Evolutionary conservation across 64 coral and sea anemone genomes (phyloP).

Genomic region (Montipora capricornis): DNA sequence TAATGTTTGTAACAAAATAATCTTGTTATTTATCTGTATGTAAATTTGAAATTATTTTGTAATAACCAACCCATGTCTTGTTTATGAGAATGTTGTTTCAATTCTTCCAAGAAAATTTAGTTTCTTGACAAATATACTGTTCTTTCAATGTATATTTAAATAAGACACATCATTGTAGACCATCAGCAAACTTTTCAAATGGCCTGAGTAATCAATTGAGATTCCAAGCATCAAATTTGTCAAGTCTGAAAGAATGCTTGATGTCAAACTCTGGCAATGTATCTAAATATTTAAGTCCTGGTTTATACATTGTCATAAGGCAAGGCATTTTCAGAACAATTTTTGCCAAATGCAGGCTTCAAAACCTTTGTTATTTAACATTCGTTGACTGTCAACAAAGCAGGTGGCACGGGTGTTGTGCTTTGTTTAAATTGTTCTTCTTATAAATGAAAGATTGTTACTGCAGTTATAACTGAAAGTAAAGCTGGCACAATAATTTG

Average conservation of each 20-base stretch:
- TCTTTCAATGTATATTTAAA: no score
- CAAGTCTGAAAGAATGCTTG: not conserved
- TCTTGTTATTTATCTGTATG: no score
- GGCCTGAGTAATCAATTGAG: not conserved
- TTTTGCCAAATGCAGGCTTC: not conserved
- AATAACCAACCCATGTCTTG: no score
- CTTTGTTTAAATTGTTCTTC: not conserved
- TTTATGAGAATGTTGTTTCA: no score
- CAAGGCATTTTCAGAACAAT: not conserved
- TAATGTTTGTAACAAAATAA: no score
- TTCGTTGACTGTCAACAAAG: slow-evolving; percentile 4
- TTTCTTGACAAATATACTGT: no score
- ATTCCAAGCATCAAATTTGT: not conserved
- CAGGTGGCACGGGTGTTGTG: slow-evolving; percentile 29
- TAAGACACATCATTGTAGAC: no score
- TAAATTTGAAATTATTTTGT: no score
- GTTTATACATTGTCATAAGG: no score
- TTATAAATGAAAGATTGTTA: not conserved
- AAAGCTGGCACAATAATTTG: not conserved
- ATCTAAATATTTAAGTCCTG: no score
- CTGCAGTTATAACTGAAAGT: not conserved
- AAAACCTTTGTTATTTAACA: not conserved
- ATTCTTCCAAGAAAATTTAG: no score
- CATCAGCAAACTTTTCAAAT: no score
- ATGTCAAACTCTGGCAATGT: not conserved